Percentiles rank a stretch among this genome's conserved stretches.
Conservation (phyloP, 2,888 invertebrate genomes). For the Sycophila texana region DNA sequence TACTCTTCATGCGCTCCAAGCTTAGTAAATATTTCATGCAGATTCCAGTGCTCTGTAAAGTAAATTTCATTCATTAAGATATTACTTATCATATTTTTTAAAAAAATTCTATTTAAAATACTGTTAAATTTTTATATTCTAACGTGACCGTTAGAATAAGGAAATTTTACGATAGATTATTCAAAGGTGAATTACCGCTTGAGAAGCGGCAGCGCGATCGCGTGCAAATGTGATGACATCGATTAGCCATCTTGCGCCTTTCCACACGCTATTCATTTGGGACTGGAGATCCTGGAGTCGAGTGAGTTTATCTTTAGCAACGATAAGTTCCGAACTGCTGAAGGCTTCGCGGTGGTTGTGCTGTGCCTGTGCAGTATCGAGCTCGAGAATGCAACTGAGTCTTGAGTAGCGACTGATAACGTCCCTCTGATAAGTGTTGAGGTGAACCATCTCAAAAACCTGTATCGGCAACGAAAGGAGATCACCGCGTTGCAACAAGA, state of each 20-base stretch:
- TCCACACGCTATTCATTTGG: conserved; percentile 93
- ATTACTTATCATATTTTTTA: not conserved
- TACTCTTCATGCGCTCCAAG: conserved; percentile 72
- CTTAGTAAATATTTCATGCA: conserved; percentile 73
- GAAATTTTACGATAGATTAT: not conserved
- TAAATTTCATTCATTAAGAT: not conserved
- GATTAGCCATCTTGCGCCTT: conserved; percentile 96
- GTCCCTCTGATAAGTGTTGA: conserved; percentile 94
- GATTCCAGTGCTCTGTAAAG: conserved; percentile 66
- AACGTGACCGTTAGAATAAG: too few relatives aligned
- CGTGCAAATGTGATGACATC: conserved; percentile 96
- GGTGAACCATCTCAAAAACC: conserved; percentile 95
- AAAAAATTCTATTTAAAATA: not conserved
- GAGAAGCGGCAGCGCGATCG: conserved; percentile 80
- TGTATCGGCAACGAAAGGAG: conserved; percentile 92
- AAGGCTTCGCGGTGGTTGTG: conserved; percentile 97
- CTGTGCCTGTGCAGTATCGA: conserved; percentile 93
- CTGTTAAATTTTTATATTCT: too few relatives aligned
- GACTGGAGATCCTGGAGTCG: conserved; percentile 90
- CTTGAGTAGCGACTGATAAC: conserved; percentile 94
- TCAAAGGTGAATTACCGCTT: conserved; percentile 60
- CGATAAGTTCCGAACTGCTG: conserved; percentile 89
- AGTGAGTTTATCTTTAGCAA: conserved; percentile 89
- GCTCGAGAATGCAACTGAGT: conserved; percentile 93
- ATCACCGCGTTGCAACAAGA: conserved; percentile 89